These are phyloP conservation scores for Micronisus gabar DNA, from an alignment of 2,113 vertebrate genomes.

Conservation along the genomic window DNA sequence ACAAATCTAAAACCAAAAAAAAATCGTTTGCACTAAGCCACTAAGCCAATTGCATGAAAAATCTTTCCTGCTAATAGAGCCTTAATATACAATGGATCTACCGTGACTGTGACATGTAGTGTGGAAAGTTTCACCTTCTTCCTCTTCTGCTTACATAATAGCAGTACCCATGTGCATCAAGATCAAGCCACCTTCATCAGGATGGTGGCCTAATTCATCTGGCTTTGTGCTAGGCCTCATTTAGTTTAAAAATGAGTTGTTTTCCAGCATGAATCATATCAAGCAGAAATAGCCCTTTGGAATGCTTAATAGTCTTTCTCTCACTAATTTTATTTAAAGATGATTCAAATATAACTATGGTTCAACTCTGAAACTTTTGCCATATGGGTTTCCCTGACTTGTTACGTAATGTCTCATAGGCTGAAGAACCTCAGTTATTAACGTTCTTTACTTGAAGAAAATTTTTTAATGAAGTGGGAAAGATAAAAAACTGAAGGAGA, in stretches of 20 bases:
- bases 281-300: neutral
- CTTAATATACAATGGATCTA: neutral
- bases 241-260: neutral
- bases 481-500: neutral
- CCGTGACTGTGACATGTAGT: neutral
- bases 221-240: neutral
- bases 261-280: neutral
- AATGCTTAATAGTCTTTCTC: neutral
- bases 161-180: neutral
- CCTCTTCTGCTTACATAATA: neutral
- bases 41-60: neutral
- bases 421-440: neutral
- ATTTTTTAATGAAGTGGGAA: neutral
- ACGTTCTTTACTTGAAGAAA: neutral
- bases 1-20: neutral
- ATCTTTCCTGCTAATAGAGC: neutral
- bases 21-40: neutral
- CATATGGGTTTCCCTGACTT: neutral
- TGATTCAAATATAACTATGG: neutral
- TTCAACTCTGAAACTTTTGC: neutral
- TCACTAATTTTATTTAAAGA: slow-evolving; percentile 20
- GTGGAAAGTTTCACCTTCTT: neutral
- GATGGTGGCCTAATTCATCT: neutral
- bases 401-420: neutral
- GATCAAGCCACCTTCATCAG: neutral